Base-by-base conservation (phyloP, 2,113 vertebrate genomes). In the Colaptes auratus region DNA sequence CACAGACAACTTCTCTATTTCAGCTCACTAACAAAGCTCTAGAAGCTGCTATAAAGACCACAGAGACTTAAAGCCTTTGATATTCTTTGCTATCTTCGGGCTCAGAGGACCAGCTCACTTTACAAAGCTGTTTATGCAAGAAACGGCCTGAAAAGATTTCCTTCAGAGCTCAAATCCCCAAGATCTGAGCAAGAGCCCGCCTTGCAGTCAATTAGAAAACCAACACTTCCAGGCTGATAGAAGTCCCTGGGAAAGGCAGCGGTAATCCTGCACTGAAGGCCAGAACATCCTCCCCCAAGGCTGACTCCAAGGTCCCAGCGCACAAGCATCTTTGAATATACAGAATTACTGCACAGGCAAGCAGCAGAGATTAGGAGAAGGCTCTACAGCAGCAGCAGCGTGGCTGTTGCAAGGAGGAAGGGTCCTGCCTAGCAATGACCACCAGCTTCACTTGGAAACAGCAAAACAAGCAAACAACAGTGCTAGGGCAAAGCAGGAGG, bases 151-250 rank as follows among this genome's bases (percentile, higher is more conserved):
- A 82, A 87, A 82, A 53, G 72, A 71, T 42, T 30, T 90, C 75
- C 69, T 95, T 91, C 53, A 80, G 46, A 86, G 82, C 82, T 95
- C 82, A 80, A 18, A 91, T 77, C 79, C 60, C 88, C 65, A 50
- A 67, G 72, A 94, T 46, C 46, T 18, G 56, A 88, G 71, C 71
- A 48, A 53, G 21, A 88, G n/a, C 24, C 30, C 3, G 7, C 36
- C 23, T 72, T 64, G 35, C 56, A 71, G 31, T 7, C 1, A 2
- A 33, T 59, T 4, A 69, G 72, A 70, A 77, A 87, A 58, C 24
- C n/a, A 55, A 10, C 64, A 15, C 60, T 66, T 69, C 4, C 64
- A 72, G 80, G 35, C n/a, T 35, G n/a, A 69, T 1, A 42, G 27
- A 52, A 84, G n/a, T 24, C 70, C 44, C 12, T 35, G 9, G 44